Evolutionary conservation across 2,797 vertebrate species (phyloP).

Genomic region (Ibycter americanus): DNA sequence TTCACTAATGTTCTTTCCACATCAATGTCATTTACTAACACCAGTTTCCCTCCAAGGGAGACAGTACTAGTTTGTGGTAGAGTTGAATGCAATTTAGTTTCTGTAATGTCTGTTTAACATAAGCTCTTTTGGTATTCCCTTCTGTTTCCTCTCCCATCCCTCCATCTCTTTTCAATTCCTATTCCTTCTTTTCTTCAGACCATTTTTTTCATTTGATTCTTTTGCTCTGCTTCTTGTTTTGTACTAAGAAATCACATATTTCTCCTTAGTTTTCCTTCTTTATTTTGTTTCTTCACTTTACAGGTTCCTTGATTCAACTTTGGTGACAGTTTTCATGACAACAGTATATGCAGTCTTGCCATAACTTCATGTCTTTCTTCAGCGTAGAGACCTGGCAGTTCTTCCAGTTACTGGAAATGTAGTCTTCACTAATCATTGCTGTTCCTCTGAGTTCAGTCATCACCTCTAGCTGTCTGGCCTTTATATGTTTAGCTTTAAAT

Average conservation of each 20-base stretch:
- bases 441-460: neutral
- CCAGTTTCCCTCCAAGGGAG: neutral
- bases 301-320: neutral
- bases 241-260: neutral
- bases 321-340: neutral
- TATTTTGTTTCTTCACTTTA: neutral
- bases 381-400: neutral
- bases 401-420: neutral
- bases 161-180: neutral
- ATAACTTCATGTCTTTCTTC: neutral
- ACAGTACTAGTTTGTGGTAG: neutral
- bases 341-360: neutral
- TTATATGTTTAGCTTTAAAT: neutral
- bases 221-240: neutral
- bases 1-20: neutral
- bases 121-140: neutral
- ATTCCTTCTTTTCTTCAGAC: neutral
- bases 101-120: neutral
- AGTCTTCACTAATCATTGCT: neutral
- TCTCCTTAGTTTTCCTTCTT: neutral
- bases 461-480: neutral
- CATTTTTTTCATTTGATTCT: neutral
- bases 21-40: neutral
- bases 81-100: neutral
- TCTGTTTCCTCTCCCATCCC: neutral